Evolutionary conservation across 2,888 invertebrate species (phyloP).

Genomic region (Andrena minutula): DNA sequence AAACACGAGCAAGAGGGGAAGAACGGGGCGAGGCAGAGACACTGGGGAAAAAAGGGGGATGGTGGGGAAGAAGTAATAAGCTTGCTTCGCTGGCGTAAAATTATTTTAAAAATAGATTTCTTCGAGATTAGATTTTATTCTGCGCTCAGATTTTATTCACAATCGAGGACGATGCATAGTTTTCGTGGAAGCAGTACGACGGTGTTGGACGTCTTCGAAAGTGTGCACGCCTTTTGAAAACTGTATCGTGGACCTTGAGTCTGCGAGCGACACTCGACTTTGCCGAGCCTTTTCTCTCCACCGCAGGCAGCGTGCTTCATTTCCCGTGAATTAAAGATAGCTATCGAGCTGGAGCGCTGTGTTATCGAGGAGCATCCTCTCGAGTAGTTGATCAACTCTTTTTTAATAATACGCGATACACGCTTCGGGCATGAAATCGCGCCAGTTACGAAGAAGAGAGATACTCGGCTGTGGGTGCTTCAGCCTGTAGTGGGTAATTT

Average conservation of each 20-base stretch:
- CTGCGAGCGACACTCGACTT: conserved; percentile 53
- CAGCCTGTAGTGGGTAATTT: conserved; percentile 15
- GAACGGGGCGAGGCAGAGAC: neutral
- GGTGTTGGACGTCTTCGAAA: neutral
- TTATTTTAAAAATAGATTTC: neutral
- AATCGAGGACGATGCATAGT: neutral
- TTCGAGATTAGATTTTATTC: too few relatives aligned
- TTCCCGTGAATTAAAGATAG: conserved; percentile 60
- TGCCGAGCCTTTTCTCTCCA: conserved; percentile 32
- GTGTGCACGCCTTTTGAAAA: conserved; percentile 50
- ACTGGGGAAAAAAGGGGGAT: neutral
- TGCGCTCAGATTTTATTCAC: neutral
- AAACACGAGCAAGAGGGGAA: neutral
- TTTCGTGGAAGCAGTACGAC: neutral
- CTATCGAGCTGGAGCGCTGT: conserved; percentile 57
- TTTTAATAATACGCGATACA: conserved; percentile 50
- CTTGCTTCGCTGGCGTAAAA: neutral
- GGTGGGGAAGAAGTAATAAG: neutral
- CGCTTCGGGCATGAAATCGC: conserved; percentile 1
- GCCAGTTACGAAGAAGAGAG: conserved; percentile 12
- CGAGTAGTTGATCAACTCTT: conserved; percentile 55
- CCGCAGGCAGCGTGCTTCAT: conserved; percentile 18
- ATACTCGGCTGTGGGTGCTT: conserved; percentile 22
- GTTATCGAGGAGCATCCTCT: conserved; percentile 53
- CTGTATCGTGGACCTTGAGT: conserved; percentile 48